Base-by-base conservation (phyloP, 2,797 vertebrate species). In the Eulemur rubriventer region DNA sequence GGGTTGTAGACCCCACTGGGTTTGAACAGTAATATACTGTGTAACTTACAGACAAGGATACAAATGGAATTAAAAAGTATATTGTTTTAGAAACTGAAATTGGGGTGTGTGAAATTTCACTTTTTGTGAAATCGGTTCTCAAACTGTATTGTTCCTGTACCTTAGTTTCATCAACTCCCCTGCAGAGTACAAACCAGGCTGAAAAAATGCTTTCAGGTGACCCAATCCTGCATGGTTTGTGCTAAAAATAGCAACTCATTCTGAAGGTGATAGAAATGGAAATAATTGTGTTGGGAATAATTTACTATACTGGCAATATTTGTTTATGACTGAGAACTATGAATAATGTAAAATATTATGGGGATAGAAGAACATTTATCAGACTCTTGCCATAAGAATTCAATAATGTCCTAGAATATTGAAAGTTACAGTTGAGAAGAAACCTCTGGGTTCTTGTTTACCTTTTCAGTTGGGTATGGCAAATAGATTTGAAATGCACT, bases 381-480 rank as follows among this genome's bases (percentile, higher is more conserved):
- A 86, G 79, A 96, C 28, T 94, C 82, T 90, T 97, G 84, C 85
- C 57, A 52, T 97, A 97, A 95, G 96, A 94, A 98, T 81, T 93
- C 72, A 81, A 14, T 81, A 43, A 95, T 81, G 94, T 93, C 69
- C 85, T 97, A 80, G 79, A 70, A 81, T 78, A 97, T 80, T 93
- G 76, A 92, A 89, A 89, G 70, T 93, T 97, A 96, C 6, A 94
- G 85, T 98, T 98, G 96, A 97, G 98, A 98, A 96, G 96, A 91
- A 98, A 97, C 98, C 97, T 99, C 99, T 99, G 98, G 99, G 78
- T 75, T 96, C 83, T 87, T 79, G 55, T 59, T 93, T 89, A 50
- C 26, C 72, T 94, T 80, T 94, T 95, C 59, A 38, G 67, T 72
- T 94, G 94, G 88, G 69, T 82, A 90, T 96, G 63, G 75, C 50